Base-by-base conservation (phyloP, 2,888 invertebrate genomes). In the Falcaria lacertinaria region DNA sequence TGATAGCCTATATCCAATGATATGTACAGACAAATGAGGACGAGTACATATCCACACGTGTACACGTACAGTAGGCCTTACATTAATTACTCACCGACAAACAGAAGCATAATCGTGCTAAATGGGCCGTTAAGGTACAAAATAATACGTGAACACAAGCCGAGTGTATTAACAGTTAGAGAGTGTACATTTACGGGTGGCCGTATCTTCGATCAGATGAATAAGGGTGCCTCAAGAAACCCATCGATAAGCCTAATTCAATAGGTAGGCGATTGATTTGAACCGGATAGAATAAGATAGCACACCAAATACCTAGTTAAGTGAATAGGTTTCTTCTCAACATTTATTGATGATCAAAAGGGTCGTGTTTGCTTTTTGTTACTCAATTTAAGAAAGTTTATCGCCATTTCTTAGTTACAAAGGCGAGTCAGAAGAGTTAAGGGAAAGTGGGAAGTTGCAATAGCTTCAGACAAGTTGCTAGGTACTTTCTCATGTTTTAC, bases 21-120 rank as follows among this genome's bases (percentile, higher is more conserved):
- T 7, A 22, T 28, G 11, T 28, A 7, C 3, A 11, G 11, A 14
- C 13, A 14, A 33, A 14, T 33, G 14, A 33, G 33, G 4, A 33
- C 15, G 13, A 33, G 14, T 33, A 33, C 13, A 2, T 8, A 36
- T 2, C 34, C 8, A 16, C 5, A 2, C 4, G 32, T 34, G 15
- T 36, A 25, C 22, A 19, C 5, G 43, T 44, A n/a, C n/a, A n/a
- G 37, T 19, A 34, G 15, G 8, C 38, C 19, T 19, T 19, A 47
- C 44, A 57, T 57, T 57, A 60, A 59, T 63, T 65, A 55, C 45
- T 38, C 22, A 41, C 51, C 46, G 57, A 36, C 14, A 19, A 42
- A 52, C 49, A 57, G 58, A 57, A 61, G 45, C 55, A 45, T 54
- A 57, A 59, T 60, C 44, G 50, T 46, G 53, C 48, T 51, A 52